Percentiles rank a stretch among this genome's conserved stretches.
Evolutionary conservation across 2,113 vertebrate genomes (phyloP).

Genomic region (Pyrgilauda ruficollis): DNA sequence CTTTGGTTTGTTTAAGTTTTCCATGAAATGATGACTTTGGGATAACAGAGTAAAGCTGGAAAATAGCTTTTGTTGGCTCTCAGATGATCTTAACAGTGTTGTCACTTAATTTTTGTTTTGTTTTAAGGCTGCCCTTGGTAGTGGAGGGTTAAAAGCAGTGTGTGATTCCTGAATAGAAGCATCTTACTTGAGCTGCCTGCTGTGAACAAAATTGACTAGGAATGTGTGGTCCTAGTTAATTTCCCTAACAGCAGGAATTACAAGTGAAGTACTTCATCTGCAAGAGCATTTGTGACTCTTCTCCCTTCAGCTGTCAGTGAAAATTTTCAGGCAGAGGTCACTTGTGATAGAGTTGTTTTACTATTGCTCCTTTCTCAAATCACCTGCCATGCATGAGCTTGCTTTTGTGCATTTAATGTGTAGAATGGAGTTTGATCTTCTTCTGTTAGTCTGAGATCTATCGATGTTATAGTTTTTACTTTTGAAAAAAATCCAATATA

Average conservation of each 20-base stretch:
- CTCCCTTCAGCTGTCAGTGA: not conserved
- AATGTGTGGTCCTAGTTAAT: conserved; percentile 68
- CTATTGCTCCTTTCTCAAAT: not conserved
- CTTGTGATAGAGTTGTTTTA: not conserved
- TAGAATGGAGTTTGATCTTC: not conserved
- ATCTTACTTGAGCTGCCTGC: conserved; percentile 37
- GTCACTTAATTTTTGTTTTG: not conserved
- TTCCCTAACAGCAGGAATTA: conserved; percentile 68
- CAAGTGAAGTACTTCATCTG: conserved; percentile 11
- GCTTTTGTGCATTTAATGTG: not conserved
- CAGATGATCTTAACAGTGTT: not conserved
- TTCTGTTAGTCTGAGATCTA: not conserved
- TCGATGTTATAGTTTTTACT: not conserved
- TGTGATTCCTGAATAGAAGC: conserved; percentile 60
- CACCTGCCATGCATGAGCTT: not conserved
- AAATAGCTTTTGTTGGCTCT: not conserved
- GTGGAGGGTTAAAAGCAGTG: conserved; percentile 46
- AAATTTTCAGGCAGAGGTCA: conserved; percentile 15
- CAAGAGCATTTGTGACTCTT: not conserved
- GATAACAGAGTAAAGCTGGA: not conserved
- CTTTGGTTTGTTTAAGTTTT: not conserved
- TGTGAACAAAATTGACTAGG: conserved; percentile 60
- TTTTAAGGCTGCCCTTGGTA: conserved; percentile 4
- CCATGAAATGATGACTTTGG: not conserved
- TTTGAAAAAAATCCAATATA: not conserved